Evolutionary conservation across 2,888 invertebrate genomes (phyloP), one percentile per base, ranked within the genome.

Genomic region (Coleophora deauratella): DNA sequence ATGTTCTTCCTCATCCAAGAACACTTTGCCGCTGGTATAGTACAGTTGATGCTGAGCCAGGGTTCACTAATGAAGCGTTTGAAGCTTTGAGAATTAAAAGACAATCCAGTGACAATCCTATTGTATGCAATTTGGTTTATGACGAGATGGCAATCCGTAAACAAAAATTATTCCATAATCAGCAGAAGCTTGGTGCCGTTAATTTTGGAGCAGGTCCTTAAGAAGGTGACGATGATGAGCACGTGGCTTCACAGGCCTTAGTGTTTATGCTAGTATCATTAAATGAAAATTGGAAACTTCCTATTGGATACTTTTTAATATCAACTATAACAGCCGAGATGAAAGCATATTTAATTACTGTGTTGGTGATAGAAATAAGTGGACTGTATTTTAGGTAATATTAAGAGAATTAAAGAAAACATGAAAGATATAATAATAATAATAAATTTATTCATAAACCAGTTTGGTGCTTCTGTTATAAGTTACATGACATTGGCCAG

Each of bases 281-380:
- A 30, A 57, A 57, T 46, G 51, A 57, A 41, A 46, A 42, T 8
- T 65, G 59, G 60, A 65, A 66, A 50, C 32, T 68, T 9, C 66
- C 62, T 13, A 46, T 67, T 7, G 64, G 57, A 0, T 66, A 66
- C 44, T 70, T 64, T 49, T 50, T 66, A 27, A 47, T 52, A 15
- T 35, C 51, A 12, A 52, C 58, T 8, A 37, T 67, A 4, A 42
- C 13, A 11, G 54, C 52, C 3, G 43, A 55, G 41, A 54, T 49
- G 40, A 55, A 55, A 40, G 50, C 48, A 9, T 48, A 50, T 37
- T 49, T 58, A 38, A 51, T 60, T 10, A 54, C 37, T 9, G 43
- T 38, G 9, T 54, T n/a, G n/a, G n/a, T n/a, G n/a, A n/a, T n/a
- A n/a, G n/a, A n/a, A n/a, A n/a, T n/a, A n/a, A n/a, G n/a, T n/a